Base-by-base conservation (phyloP, 2,888 invertebrate species). In the Chrysina gloriosa region DNA sequence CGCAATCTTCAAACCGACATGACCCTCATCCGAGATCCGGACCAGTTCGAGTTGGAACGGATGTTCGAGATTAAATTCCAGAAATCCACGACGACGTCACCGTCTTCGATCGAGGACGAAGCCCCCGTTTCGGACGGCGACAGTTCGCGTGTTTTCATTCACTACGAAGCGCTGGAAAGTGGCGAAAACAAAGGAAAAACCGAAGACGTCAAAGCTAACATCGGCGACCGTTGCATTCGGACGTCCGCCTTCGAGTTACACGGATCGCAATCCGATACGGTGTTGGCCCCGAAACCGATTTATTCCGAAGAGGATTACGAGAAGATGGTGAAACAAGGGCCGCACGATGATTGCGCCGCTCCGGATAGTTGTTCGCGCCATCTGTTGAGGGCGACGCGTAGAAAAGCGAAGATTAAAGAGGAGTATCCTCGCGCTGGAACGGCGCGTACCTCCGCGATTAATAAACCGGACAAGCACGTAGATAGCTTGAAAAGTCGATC, bases 221-320 rank as follows among this genome's bases (percentile, higher is more conserved):
- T n/a, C 45, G 27, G 2, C 2, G 6, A 25, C 11, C 27, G 23
- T 3, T 4, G 2, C 23, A 6, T 7, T 1, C 34, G 56, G n/a
- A 14, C 36, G 1, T 61, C 67, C 14, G 78, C 77, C 3, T 70
- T 74, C 25, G 72, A 73, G 34, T 72, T 81, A 63, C 80, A 80
- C 69, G 75, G 75, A 29, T 76, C 78, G 0, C 74, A 73, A 36
- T 79, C 78, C 19, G 76, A 79, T n/a, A 77, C 77, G 67, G 74
- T 77, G 0, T 72, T 79, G 9, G 69, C 72, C 1, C 42, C 66
- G 11, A 70, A 72, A 36, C 48, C 63, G 29, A 68, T 63, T 36
- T 70, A 68, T 14, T 65, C 65, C 21, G 63, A 67, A 9, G 65
- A 70, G 45, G 58, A 66, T 47, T 69, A 66, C 14, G 45, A 56